Base-by-base conservation (phyloP, 2,113 vertebrate genomes). In the Willisornis vidua region DNA sequence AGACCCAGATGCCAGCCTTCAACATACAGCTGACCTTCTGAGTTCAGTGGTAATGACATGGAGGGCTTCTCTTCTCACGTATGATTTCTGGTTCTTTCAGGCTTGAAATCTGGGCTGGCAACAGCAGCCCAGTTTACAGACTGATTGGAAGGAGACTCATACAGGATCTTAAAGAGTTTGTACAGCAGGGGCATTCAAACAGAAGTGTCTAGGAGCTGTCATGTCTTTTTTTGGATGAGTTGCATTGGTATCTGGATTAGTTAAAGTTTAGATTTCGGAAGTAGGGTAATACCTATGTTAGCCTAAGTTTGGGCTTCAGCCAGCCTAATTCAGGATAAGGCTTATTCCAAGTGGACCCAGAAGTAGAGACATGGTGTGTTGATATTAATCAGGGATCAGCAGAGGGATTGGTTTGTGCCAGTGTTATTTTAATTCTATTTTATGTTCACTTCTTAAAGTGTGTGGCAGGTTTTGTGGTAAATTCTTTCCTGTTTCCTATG, bases 311-410 rank as follows among this genome's bases (percentile, higher is more conserved):
- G 79, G 54, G 63, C 55, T 93, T 83, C 85, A 77, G 89, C 76
- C 90, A 94, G 51, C 39, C 86, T 88, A 73, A 73, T 88, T 96
- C 67, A 93, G 75, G 58, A 49, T 95, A 70, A 88, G 43, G 31
- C 46, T 91, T 95, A 54, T 52, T 66, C 26, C 16, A 35, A 70
- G 75, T 19, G 29, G 49, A 51, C 59, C 20, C 31, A 49, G 37
- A 46, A 67, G 43, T 0, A 78, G 80, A 79, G 73, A 29, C 28
- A 48, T 0, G 0, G 3, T 48, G 19, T 31, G 17, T 19, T 90
- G 70, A 33, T 90, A 29, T 5, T 74, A 83, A 87, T 81, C 29
- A 26, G 43, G 48, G 55, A 35, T 79, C 35, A 85, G 26, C 51
- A 83, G 52, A 78, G 48, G 41, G 33, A n/a, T 70, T 48, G 24